These are phyloP conservation scores for Boleophthalmus pectinirostris DNA, from an alignment of 2,113 vertebrate species.

Conservation along the genomic window DNA sequence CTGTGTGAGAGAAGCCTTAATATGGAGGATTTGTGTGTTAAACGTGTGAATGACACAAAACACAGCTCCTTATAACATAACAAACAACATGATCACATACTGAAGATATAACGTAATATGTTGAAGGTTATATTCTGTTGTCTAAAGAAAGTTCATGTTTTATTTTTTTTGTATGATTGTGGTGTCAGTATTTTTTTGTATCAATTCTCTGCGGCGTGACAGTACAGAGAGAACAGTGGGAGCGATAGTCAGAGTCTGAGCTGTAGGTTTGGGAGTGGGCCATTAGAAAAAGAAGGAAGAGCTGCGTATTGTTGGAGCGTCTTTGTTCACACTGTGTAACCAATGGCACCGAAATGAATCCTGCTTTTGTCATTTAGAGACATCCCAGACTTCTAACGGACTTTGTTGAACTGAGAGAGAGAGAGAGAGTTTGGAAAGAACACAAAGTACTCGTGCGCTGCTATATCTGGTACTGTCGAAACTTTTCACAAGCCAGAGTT, in stretches of 20 bases:
- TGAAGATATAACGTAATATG: too few species aligned
- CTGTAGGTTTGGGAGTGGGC: slow-evolving; percentile 9
- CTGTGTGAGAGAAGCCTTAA: too few species aligned
- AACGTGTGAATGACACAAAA: too few species aligned
- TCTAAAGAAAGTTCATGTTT: too few species aligned
- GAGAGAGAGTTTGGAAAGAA: background rate
- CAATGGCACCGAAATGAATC: slow-evolving; percentile 24
- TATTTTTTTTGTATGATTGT: too few species aligned
- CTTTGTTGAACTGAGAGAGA: background rate
- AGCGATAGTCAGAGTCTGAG: slow-evolving; percentile 6
- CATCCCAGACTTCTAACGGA: slow-evolving; percentile 13
- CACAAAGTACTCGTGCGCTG: background rate
- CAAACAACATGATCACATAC: too few species aligned
- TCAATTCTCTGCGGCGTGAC: background rate
- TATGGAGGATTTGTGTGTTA: too few species aligned
- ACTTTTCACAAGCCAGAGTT: background rate
- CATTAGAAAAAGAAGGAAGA: slow-evolving; percentile 25
- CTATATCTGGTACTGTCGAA: background rate
- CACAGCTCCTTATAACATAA: too few species aligned
- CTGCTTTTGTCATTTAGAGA: slow-evolving; percentile 25
- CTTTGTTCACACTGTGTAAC: slow-evolving; percentile 31
- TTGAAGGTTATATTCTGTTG: too few species aligned
- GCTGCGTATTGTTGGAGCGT: slow-evolving; percentile 18
- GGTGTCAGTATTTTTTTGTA: slow-evolving; percentile 15
- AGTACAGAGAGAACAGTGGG: slow-evolving; percentile 24